Conservation (phyloP, 2,888 invertebrate species). For the Diachrysia chrysitis region DNA sequence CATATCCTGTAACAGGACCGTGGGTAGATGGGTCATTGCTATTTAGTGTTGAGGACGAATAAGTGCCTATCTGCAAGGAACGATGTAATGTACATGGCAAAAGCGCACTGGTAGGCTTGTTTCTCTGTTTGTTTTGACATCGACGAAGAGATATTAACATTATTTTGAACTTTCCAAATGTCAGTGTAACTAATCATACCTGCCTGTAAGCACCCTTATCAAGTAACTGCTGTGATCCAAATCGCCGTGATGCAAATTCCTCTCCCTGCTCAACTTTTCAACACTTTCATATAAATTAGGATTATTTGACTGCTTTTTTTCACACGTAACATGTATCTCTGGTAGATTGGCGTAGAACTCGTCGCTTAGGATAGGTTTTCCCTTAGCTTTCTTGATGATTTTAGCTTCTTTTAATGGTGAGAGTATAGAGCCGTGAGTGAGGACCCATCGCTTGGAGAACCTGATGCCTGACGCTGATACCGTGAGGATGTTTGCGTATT, state of each 20-base stretch:
- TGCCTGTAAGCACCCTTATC: conserved; percentile 81
- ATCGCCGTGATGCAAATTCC: conserved; percentile 70
- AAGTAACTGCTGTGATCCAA: conserved; percentile 83
- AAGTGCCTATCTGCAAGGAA: no score
- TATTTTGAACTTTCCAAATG: no score
- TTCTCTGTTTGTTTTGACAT: no score
- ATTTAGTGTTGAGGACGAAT: no score
- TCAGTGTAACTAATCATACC: no score
- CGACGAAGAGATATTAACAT: no score
- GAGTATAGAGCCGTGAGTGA: conserved; percentile 87
- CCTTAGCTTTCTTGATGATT: conserved; percentile 76
- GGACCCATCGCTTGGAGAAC: conserved; percentile 86
- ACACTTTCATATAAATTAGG: conserved; percentile 73
- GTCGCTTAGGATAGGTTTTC: conserved; percentile 80
- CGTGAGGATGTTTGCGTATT: conserved; percentile 83
- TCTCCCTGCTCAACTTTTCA: conserved; percentile 76
- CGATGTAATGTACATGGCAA: no score
- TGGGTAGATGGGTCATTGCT: neutral
- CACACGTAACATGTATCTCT: conserved; percentile 84
- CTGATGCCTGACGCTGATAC: conserved; percentile 87
- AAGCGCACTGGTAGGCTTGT: no score
- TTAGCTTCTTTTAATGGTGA: conserved; percentile 82
- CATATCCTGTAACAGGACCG: conserved; percentile 72
- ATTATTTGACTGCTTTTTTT: conserved; percentile 68
- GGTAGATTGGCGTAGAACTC: conserved; percentile 83